Conservation (phyloP, 1,140 invertebrate genomes). For the Pararge aegeria region DNA sequence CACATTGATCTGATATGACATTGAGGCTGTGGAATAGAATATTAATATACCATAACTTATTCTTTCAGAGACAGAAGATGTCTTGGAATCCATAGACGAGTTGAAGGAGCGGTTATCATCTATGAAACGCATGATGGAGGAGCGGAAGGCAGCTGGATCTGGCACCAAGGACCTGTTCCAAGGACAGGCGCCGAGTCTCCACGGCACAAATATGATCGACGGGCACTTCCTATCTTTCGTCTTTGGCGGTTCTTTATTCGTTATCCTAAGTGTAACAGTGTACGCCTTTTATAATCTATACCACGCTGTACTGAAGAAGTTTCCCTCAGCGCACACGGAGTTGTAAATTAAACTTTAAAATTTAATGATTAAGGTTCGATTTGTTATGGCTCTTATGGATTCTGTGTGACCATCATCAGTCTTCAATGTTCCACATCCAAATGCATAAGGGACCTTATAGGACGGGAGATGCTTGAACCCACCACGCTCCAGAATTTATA, state of each 20-base stretch:
- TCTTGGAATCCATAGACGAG: constrained; percentile 88
- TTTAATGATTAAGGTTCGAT: constrained; percentile 16
- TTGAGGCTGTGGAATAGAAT: too few relatives aligned
- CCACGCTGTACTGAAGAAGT: constrained; percentile 89
- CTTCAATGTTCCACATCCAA: too few relatives aligned
- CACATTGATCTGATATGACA: too few relatives aligned
- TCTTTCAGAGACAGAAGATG: constrained; percentile 77
- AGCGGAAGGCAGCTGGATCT: constrained; percentile 78
- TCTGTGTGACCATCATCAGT: too few relatives aligned
- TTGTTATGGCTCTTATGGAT: not conserved
- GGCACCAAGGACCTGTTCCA: constrained; percentile 73
- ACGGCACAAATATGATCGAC: constrained; percentile 85
- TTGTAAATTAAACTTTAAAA: constrained; percentile 76
- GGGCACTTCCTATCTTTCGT: constrained; percentile 90
- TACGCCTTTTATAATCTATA: constrained; percentile 93
- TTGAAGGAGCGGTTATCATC: constrained; percentile 86
- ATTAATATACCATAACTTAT: constrained; percentile 9
- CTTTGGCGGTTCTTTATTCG: constrained; percentile 86
- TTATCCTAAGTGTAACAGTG: constrained; percentile 89
- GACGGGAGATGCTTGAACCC: too few relatives aligned
- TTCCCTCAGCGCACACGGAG: constrained; percentile 87
- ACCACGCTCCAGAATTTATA: too few relatives aligned
- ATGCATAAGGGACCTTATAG: too few relatives aligned
- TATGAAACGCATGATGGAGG: constrained; percentile 90
- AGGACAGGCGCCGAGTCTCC: constrained; percentile 72